Evolutionary conservation across 2,888 invertebrate species (phyloP).

Genomic region (Epistrophella euchroma): DNA sequence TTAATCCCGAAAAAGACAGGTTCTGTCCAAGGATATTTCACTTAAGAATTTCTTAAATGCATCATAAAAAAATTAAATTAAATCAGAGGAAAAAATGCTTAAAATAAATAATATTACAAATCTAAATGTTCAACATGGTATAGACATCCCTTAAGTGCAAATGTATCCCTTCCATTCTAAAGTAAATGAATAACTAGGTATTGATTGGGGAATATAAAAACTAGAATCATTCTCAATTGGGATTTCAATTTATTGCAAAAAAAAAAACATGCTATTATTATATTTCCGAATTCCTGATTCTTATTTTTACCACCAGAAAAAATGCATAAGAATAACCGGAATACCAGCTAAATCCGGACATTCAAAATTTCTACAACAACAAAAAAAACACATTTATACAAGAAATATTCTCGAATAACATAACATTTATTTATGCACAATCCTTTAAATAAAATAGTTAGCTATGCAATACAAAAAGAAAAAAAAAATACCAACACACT

Average conservation of each 20-base stretch:
- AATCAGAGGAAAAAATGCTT: no score
- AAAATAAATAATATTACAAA: no score
- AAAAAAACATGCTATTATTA: conserved; percentile 43
- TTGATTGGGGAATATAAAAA: background rate
- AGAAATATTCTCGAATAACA: conserved; percentile 52
- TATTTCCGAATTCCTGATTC: conserved; percentile 45
- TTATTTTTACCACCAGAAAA: conserved; percentile 15
- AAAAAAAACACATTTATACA: conserved; percentile 7
- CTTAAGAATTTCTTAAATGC: no score
- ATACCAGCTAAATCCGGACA: conserved; percentile 21
- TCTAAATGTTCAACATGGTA: no score
- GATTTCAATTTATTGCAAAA: conserved; percentile 56
- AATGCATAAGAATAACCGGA: conserved; percentile 18
- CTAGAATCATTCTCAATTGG: conserved; percentile 31
- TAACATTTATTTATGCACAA: conserved; percentile 68
- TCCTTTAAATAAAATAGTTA: conserved; percentile 61
- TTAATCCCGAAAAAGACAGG: no score
- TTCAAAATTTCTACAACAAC: conserved; percentile 23
- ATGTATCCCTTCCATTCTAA: background rate
- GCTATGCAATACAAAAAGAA: background rate
- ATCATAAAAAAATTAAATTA: no score
- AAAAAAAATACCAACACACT: conserved; percentile 11
- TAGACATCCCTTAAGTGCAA: background rate
- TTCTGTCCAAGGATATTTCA: no score
- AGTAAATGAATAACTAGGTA: background rate